A percentile compares a stretch with the other conserved stretches of the same genome.
Conservation (phyloP, 2,888 invertebrate genomes). For the Melolontha melolontha region DNA sequence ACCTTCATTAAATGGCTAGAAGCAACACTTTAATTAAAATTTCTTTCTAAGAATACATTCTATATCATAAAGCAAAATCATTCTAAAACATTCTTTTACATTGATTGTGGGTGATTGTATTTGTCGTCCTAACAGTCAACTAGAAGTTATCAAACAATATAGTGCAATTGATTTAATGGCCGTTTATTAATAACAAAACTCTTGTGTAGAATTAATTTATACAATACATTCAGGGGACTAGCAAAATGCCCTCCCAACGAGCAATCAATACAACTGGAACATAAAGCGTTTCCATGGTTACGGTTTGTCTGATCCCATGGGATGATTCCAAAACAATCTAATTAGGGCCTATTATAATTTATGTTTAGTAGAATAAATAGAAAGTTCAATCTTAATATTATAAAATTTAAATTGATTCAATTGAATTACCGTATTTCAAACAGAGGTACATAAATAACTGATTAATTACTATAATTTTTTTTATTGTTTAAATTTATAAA, state of each 20-base stretch:
- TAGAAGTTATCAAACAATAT: too few relatives aligned
- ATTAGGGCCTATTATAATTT: slow-evolving; percentile 13
- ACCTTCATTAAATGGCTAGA: slow-evolving; percentile 11
- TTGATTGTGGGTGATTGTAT: slow-evolving; percentile 1
- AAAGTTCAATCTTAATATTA: not conserved
- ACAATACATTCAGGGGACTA: slow-evolving; percentile 22
- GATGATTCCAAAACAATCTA: slow-evolving; percentile 11
- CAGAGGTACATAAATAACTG: too few relatives aligned
- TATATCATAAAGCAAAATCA: not conserved
- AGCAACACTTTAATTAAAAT: slow-evolving; percentile 25
- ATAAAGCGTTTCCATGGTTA: slow-evolving; percentile 50
- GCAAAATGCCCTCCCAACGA: slow-evolving; percentile 22
- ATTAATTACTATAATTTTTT: too few relatives aligned
- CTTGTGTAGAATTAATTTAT: slow-evolving; percentile 11
- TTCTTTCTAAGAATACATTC: slow-evolving; percentile 20
- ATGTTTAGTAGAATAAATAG: slow-evolving; percentile 15
- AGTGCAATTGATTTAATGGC: slow-evolving; percentile 19
- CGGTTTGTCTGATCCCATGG: slow-evolving; percentile 50
- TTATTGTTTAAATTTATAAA: too few relatives aligned
- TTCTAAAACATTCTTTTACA: too few relatives aligned
- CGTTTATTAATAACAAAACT: slow-evolving; percentile 42
- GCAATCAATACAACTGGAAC: slow-evolving; percentile 51
- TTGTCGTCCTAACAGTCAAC: not conserved
- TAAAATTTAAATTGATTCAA: too few relatives aligned
- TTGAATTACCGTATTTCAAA: too few relatives aligned